These are phyloP conservation scores for Oreochromis tanganicae DNA, from an alignment of 2,113 vertebrate genomes.

Conservation along the genomic window DNA sequence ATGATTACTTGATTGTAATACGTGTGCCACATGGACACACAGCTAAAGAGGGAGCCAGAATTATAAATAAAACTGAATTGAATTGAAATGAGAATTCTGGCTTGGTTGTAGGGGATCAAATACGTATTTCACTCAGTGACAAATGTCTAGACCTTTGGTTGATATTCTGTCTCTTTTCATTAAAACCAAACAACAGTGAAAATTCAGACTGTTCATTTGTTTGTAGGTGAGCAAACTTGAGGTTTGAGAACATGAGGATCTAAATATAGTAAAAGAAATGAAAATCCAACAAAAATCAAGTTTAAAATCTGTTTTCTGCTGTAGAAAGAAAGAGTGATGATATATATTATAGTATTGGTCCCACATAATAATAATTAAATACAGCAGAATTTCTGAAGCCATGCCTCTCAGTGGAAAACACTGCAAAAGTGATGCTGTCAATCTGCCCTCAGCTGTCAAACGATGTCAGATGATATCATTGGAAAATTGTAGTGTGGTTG, in stretches of 20 bases:
- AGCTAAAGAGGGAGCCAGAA: not conserved
- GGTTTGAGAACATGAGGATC: not conserved
- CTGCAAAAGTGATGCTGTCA: not conserved
- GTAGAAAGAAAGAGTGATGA: not conserved
- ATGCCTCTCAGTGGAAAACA: not conserved
- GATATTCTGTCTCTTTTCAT: not conserved
- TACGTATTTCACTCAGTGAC: not conserved
- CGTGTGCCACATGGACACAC: not conserved
- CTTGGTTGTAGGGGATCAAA: not conserved
- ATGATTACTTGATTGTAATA: not conserved
- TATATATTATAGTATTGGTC: not conserved
- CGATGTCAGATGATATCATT: not conserved
- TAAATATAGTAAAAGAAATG: not conserved
- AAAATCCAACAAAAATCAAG: not conserved
- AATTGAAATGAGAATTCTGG: not conserved
- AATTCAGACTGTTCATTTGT: not conserved
- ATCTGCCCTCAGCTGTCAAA: slow-evolving; percentile 2
- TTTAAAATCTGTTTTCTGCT: not conserved
- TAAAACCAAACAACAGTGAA: not conserved
- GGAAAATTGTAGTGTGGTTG: not conserved
- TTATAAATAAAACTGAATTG: not conserved
- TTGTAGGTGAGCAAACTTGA: not conserved
- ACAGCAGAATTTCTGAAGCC: not conserved
- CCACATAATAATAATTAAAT: not conserved
- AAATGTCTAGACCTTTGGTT: not conserved